Evolutionary conservation across 2,797 vertebrate genomes (phyloP).

Genomic region (Anguilla marmorata): DNA sequence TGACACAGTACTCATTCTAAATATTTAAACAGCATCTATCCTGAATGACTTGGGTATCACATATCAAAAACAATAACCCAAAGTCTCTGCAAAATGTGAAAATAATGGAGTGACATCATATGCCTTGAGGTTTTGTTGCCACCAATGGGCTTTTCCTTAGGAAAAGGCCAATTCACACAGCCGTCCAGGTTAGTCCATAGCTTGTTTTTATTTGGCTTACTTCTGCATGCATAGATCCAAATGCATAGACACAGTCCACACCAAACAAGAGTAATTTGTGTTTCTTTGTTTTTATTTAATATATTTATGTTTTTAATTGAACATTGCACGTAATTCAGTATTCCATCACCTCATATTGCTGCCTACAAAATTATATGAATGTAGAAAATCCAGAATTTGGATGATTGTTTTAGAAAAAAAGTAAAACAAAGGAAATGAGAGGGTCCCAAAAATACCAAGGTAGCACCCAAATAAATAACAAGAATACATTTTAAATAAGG

Average conservation of each 20-base stretch:
- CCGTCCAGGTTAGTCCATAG: neutral
- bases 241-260: conserved; percentile 19
- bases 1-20: conserved; percentile 68
- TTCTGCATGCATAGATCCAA: conserved; percentile 32
- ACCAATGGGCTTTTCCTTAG: neutral
- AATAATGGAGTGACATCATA: conserved; percentile 39
- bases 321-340: conserved; percentile 82
- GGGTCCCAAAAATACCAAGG: conserved; percentile 64
- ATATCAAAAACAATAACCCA: conserved; percentile 66
- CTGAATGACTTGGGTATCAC: conserved; percentile 59
- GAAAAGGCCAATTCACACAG: neutral
- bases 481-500: conserved; percentile 66
- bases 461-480: conserved; percentile 62
- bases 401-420: conserved; percentile 58
- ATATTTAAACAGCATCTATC: conserved; percentile 73
- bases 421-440: conserved; percentile 46
- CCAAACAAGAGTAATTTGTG: conserved; percentile 49
- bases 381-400: conserved; percentile 75
- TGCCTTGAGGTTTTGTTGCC: conserved; percentile 26
- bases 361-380: conserved; percentile 82
- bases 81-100: conserved; percentile 51
- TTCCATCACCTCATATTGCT: conserved; percentile 84
- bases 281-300: conserved; percentile 78
- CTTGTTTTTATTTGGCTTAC: neutral
- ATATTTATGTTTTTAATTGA: conserved; percentile 79